A percentile compares a stretch with the other conserved stretches of the same genome.
phyloP scores from a whole-genome alignment of 2,113 vertebrate genomes.

The Protobothrops mucrosquamatus region DNA sequence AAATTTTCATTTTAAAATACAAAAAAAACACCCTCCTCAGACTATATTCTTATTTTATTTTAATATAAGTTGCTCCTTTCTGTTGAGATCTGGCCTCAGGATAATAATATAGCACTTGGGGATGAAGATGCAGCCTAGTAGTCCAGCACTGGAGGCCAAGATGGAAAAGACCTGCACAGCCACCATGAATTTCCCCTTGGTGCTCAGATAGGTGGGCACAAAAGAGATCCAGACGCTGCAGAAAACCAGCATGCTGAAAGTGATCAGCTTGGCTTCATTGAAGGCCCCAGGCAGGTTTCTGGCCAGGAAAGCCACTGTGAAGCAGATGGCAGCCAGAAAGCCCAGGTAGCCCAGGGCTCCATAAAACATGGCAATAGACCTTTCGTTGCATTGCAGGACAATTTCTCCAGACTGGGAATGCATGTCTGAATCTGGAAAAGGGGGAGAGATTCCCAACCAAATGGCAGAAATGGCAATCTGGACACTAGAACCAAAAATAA shows the following conservation, averaged over 20 bases:
- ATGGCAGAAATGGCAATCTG: neutral
- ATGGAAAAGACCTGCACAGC: neutral
- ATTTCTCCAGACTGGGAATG: too few species aligned
- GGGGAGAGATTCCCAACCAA: neutral
- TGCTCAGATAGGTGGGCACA: too few species aligned
- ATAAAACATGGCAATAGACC: neutral
- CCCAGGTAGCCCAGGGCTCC: neutral
- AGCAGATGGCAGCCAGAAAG: neutral
- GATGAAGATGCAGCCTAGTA: neutral
- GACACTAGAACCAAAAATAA: neutral
- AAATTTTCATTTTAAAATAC: neutral
- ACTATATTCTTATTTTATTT: neutral
- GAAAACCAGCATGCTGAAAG: conserved; percentile 17
- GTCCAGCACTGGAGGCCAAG: neutral
- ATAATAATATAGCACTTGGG: too few species aligned
- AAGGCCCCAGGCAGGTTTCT: neutral
- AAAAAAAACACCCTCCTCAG: too few species aligned
- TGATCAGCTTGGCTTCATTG: conserved; percentile 12
- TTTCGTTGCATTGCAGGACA: neutral
- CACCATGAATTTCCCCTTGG: too few species aligned
- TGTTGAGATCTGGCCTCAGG: neutral
- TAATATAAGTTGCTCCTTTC: neutral
- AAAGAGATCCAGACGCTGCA: conserved; percentile 10
- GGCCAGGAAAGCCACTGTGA: neutral
- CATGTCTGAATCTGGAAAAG: too few species aligned